phyloP scores from a whole-genome alignment of 2,113 vertebrate genomes.

The Hiodon tergisus region DNA sequence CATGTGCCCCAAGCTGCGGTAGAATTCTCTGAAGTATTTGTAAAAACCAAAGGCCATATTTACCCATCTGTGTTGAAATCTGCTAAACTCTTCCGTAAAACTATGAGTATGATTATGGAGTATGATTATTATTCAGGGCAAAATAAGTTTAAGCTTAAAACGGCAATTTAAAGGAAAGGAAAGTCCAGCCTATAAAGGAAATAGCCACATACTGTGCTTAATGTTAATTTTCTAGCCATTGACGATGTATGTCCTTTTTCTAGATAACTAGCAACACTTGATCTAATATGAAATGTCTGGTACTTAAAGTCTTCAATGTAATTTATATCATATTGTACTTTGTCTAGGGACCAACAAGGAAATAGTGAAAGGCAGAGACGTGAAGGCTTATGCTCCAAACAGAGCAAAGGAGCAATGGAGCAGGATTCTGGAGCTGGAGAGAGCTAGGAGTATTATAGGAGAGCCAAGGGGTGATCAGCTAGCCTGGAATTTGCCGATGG shows the following conservation, averaged over 20 bases:
- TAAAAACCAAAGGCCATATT: not conserved
- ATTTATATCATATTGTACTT: not conserved
- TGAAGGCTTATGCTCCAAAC: not conserved
- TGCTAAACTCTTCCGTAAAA: not conserved
- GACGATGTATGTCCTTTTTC: no score
- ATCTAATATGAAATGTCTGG: not conserved
- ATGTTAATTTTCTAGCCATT: no score
- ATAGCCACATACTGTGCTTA: no score
- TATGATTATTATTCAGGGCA: not conserved
- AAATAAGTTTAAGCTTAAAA: not conserved
- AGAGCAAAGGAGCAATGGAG: not conserved
- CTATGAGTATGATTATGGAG: not conserved
- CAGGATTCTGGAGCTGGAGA: not conserved
- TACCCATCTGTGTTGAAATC: not conserved
- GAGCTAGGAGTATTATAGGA: not conserved
- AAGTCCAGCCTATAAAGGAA: no score
- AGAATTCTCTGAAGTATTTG: no score
- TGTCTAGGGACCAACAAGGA: not conserved
- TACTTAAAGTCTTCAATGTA: not conserved
- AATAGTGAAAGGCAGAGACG: not conserved
- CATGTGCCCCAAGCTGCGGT: no score
- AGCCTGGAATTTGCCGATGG: not conserved
- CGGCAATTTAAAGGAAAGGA: not conserved
- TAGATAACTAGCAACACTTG: not conserved
- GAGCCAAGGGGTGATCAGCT: not conserved